These are phyloP conservation scores for Cyclopterus lumpus DNA, from an alignment of 2,797 vertebrate genomes.

Conservation along the genomic window DNA sequence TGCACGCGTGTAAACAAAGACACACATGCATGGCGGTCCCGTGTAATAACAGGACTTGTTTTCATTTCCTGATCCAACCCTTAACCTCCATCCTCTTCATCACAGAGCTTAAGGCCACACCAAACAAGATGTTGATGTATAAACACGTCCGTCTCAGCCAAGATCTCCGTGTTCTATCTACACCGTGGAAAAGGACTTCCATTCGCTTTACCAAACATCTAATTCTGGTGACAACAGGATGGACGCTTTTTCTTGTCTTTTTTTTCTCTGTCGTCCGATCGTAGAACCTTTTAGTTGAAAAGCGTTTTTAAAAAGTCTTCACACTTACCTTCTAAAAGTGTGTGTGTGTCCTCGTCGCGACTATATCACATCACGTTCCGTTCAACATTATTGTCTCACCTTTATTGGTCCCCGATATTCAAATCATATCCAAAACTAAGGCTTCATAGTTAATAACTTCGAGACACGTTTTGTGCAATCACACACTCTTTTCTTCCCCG, in stretches of 20 bases:
- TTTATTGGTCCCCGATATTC: neutral
- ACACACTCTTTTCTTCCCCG: neutral
- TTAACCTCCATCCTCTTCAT: conserved; percentile 1
- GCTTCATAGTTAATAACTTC: neutral
- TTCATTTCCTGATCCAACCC: neutral
- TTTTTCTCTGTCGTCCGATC: too few species aligned
- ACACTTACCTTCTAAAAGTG: neutral
- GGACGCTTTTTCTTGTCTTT: neutral
- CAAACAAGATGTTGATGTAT: conserved; percentile 1
- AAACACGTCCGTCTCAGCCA: conserved; percentile 10
- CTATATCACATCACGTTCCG: neutral
- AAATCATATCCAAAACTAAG: neutral
- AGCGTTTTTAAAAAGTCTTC: too few species aligned
- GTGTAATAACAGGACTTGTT: conserved; percentile 9
- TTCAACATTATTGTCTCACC: neutral
- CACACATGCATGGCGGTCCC: neutral
- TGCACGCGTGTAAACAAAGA: neutral
- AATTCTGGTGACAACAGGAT: neutral
- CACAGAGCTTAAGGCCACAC: conserved; percentile 6
- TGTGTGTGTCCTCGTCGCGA: neutral
- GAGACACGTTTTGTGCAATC: neutral
- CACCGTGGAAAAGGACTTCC: neutral
- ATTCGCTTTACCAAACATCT: neutral
- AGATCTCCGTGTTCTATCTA: conserved; percentile 1
- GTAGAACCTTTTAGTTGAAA: neutral